Conservation (phyloP, 2,797 vertebrate genomes). For the Percopsis omiscomaycus region DNA sequence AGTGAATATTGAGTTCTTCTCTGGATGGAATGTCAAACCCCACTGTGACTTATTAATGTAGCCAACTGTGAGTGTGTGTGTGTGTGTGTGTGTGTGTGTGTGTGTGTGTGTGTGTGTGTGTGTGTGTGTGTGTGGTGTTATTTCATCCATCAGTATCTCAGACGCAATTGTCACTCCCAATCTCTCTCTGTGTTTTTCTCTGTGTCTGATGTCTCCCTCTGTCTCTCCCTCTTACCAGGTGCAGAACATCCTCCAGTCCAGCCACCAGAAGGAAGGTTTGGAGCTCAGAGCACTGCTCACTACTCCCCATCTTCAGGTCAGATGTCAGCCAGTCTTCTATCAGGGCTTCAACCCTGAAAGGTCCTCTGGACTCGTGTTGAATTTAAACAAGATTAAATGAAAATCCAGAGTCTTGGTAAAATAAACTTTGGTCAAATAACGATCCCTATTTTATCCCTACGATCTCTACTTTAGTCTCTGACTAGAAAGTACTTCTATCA, state of each 20-base stretch:
- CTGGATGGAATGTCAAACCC: slow-evolving; percentile 34
- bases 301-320: slow-evolving; percentile 91
- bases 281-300: slow-evolving; percentile 89
- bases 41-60: slow-evolving; percentile 24
- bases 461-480: too few relatives aligned
- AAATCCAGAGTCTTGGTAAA: too few relatives aligned
- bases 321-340: slow-evolving; percentile 29
- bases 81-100: slow-evolving; percentile 4
- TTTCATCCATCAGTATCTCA: background rate
- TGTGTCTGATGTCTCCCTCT: background rate
- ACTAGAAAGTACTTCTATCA: too few relatives aligned
- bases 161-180: background rate
- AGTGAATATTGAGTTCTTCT: slow-evolving; percentile 11
- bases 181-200: background rate
- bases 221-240: slow-evolving; percentile 78
- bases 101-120: slow-evolving; percentile 5
- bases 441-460: too few relatives aligned
- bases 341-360: background rate
- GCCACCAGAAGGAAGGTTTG: slow-evolving; percentile 87
- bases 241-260: slow-evolving; percentile 85
- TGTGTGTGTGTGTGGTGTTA: background rate
- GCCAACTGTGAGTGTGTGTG: slow-evolving; percentile 4
- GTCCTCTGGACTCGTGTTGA: background rate
- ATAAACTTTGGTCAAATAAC: too few relatives aligned
- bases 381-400: background rate